Evolutionary conservation across 2,888 invertebrate genomes (phyloP), one percentile per base, ranked within the genome.

Genomic region (Daptonema setosum): DNA sequence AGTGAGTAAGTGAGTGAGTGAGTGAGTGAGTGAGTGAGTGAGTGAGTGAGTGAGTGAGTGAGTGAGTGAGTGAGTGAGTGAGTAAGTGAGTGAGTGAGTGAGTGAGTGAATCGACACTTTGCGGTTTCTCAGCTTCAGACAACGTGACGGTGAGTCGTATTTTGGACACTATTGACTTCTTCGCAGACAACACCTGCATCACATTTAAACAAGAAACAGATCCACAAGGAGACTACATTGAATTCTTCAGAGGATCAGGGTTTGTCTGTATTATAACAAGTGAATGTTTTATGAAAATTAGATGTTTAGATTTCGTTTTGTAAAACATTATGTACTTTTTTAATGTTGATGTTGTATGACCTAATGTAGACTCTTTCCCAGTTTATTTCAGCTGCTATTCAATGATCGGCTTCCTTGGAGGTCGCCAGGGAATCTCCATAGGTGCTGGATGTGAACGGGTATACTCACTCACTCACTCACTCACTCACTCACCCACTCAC

Each of bases 391-490:
- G 61, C 2, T 69, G 69, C 59, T 69, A 68, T 58, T 69, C 69
- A 22, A 68, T 67, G 67, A 69, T 69, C 35, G 69, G 69, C 2
- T 55, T 64, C 11, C 63, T 63, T 54, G 69, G 69, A 17, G 69
- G 69, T 8, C 58, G 66, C n/a, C 69, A 69, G 58, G 67, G 67
- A 14, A 58, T 69, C 26, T 68, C 68, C 22, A 68, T 69, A 43
- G 68, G 68, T 1, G 63, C 63, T 53, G 67, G 63, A 48, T 68
- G 68, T 57, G 64, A 65, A 29, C 63, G 67, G 58, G 65, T 66
- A 26, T 51, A 58, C 50, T 2, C 24, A 50, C 50, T 5, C 28
- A 3, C 35, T 1, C 29, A 1, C n/a, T 62, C 63, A 57, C 56
- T n/a, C n/a, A n/a, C n/a, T n/a, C n/a, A n/a, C n/a, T n/a, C n/a